Base-by-base conservation (phyloP, 2,888 invertebrate species). In the Lithophane semibrunnea region DNA sequence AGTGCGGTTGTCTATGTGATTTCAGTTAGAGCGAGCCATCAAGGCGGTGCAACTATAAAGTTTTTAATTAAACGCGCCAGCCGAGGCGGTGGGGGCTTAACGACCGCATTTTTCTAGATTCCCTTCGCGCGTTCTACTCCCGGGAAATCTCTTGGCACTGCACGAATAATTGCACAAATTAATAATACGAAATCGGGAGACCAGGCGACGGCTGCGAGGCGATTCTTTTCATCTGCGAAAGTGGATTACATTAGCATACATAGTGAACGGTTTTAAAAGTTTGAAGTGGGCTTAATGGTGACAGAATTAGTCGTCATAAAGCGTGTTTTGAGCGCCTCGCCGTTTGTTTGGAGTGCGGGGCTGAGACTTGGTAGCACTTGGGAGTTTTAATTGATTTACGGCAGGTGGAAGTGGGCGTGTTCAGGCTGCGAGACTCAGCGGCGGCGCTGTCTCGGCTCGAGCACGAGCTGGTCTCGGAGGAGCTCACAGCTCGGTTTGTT, bases 101-200 rank as follows among this genome's bases (percentile, higher is more conserved):
- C 94, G 94, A 95, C 91, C 93, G 90, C 94, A 95, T 95, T 96
- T 96, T 95, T 95, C 94, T 94, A 93, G 92, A 92, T 92, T 93
- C 94, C 93, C 93, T 93, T 92, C 87, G 90, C 90, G 88, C 91
- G 89, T 90, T 89, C 88, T 88, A 90, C 94, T 93, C 94, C 86
- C 90, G 93, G 94, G 94, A 94, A 95, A 95, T 95, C 92, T 95
- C 92, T 91, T 90, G 90, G 91, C 91, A 92, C 90, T 90, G 93
- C 90, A 91, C 91, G 92, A 95, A 93, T 95, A 95, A 95, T 95
- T 94, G 94, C 92, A 90, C 89, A 91, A 94, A 95, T 95, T 95
- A 94, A 95, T 94, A 94, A 94, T 91, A 91, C 91, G 88, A 92
- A 93, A 94, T 94, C 92, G 91, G 91, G 90, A 91, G 92, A 92